phyloP scores from a whole-genome alignment of 2,113 vertebrate species.

The Neofelis nebulosa region DNA sequence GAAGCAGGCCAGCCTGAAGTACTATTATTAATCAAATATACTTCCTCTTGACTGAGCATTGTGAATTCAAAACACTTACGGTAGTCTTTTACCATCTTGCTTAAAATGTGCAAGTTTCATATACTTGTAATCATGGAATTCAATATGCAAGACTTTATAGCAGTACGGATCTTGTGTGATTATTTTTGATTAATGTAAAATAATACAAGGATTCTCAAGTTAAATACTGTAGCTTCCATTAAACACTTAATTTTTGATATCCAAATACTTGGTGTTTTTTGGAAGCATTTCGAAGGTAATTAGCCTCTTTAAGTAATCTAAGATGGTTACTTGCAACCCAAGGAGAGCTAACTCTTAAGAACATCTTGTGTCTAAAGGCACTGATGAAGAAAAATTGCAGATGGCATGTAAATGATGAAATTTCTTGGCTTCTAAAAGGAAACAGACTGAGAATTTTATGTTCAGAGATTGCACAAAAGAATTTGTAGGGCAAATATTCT shows the following conservation, averaged over 20 bases:
- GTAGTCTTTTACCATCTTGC: background rate
- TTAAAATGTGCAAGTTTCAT: background rate
- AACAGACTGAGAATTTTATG: background rate
- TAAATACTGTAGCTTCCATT: conserved; percentile 9
- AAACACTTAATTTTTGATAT: conserved; percentile 57
- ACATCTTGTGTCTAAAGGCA: background rate
- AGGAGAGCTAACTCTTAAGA: background rate
- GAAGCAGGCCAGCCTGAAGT: background rate
- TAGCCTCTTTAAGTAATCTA: conserved; percentile 20
- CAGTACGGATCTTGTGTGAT: background rate
- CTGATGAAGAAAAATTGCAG: background rate
- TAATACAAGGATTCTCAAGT: conserved; percentile 28
- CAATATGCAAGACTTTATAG: background rate
- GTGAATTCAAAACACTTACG: background rate
- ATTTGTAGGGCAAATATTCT: background rate
- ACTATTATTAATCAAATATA: background rate
- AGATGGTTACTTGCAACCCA: background rate
- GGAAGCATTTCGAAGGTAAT: conserved; percentile 46
- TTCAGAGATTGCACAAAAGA: background rate
- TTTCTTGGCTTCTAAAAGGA: background rate
- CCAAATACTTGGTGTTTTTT: conserved; percentile 19
- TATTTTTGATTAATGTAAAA: conserved; percentile 36
- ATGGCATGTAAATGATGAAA: background rate
- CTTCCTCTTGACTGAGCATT: background rate
- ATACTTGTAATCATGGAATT: background rate